A percentile compares a stretch with the other conserved stretches of the same genome.
Conservation (phyloP, 1,140 invertebrate genomes). For the Ephestia elutella region DNA sequence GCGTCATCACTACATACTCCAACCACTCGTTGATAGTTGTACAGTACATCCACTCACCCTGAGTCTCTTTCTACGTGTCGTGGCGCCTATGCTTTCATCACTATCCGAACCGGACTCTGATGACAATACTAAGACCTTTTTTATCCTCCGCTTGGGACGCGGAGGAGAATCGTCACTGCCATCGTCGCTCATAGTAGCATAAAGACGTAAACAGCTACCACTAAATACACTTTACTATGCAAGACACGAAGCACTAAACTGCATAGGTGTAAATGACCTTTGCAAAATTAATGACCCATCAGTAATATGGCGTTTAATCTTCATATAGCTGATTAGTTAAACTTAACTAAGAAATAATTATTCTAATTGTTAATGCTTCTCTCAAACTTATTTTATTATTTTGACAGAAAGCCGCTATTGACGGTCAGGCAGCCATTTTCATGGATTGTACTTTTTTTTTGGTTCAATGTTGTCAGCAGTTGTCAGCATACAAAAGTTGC, state of each 20-base stretch:
- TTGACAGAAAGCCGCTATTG: constrained; percentile 72
- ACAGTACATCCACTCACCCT: constrained; percentile 40
- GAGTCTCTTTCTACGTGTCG: constrained; percentile 57
- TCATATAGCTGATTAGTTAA: constrained; percentile 48
- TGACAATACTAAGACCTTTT: constrained; percentile 42
- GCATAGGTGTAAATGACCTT: constrained; percentile 69
- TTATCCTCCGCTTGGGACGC: constrained; percentile 48
- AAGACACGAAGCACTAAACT: constrained; percentile 62
- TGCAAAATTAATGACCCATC: constrained; percentile 36
- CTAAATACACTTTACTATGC: constrained; percentile 30
- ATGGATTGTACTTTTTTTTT: constrained; percentile 17
- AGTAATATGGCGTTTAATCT: constrained; percentile 30
- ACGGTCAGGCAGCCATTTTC: constrained; percentile 67
- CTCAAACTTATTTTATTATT: constrained; percentile 60
- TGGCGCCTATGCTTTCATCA: constrained; percentile 44
- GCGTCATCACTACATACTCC: constrained; percentile 8
- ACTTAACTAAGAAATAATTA: constrained; percentile 33
- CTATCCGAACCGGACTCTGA: constrained; percentile 58
- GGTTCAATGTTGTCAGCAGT: constrained; percentile 14
- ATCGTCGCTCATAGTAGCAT: constrained; percentile 55
- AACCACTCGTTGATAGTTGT: constrained; percentile 3
- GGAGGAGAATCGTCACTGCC: constrained; percentile 51
- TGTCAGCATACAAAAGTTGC: too few species aligned
- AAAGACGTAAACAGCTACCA: constrained; percentile 38
- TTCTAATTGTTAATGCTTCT: constrained; percentile 40